Conservation (phyloP, 2,888 invertebrate genomes). For the Drosophila tanythrix region DNA sequence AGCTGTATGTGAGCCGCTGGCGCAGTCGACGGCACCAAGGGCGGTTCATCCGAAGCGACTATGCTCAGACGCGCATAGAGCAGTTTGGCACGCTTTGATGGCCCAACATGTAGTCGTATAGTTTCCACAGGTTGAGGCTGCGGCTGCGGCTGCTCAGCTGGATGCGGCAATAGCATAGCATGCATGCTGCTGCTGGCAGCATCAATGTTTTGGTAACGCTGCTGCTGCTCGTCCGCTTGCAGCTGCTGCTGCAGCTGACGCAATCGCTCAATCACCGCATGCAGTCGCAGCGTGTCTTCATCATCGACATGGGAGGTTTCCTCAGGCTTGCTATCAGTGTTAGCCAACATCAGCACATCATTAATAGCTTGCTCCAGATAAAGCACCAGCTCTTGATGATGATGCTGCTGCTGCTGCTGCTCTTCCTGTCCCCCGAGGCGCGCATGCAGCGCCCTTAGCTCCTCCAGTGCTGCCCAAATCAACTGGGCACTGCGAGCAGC, state of each 20-base stretch:
- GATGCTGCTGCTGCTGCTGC: constrained; percentile 25
- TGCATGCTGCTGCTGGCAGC: constrained; percentile 10
- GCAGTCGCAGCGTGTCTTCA: constrained; percentile 53
- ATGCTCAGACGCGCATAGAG: constrained; percentile 67
- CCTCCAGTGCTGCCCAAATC: constrained; percentile 75
- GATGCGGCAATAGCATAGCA: constrained; percentile 7
- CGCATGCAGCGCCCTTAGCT: constrained; percentile 66
- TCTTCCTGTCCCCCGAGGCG: constrained; percentile 43
- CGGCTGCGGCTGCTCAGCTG: constrained; percentile 6
- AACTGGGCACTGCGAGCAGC: constrained; percentile 75
- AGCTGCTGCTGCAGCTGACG: constrained; percentile 62
- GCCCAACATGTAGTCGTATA: constrained; percentile 56
- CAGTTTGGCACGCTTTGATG: constrained; percentile 14
- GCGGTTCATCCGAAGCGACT: constrained; percentile 43
- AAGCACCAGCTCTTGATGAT: constrained; percentile 13
- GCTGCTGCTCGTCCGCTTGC: constrained; percentile 6
- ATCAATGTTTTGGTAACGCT: constrained; percentile 16
- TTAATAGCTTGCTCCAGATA: constrained; percentile 58
- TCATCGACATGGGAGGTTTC: constrained; percentile 24
- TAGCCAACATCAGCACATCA: constrained; percentile 69
- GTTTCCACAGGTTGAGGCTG: constrained; percentile 52
- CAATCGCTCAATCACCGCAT: constrained; percentile 67
- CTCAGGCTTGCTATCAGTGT: constrained; percentile 24
- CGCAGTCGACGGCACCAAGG: constrained; percentile 69
- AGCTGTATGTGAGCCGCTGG: constrained; percentile 75